These are phyloP conservation scores for Lerema accius DNA, from an alignment of 1,140 invertebrate genomes.

Conservation along the genomic window DNA sequence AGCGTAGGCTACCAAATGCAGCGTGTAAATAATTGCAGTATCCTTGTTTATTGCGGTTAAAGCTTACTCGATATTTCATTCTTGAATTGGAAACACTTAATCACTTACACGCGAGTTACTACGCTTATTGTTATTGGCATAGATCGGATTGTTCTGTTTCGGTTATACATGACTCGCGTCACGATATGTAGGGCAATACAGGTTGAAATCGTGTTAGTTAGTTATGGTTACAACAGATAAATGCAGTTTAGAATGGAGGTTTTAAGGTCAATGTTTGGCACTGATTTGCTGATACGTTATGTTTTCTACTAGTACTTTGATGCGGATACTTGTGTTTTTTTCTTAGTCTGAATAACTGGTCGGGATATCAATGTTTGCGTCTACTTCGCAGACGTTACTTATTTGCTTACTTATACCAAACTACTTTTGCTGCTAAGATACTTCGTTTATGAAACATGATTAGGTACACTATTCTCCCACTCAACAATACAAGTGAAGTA, in stretches of 20 bases:
- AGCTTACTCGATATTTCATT: constrained; percentile 30
- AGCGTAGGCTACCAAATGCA: too few species aligned
- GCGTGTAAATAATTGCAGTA: constrained; percentile 29
- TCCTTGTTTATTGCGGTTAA: constrained; percentile 34
- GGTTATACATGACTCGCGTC: constrained; percentile 30
- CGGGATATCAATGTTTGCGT: too few species aligned
- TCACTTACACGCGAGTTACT: constrained; percentile 47
- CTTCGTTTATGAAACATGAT: too few species aligned
- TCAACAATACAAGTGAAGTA: constrained; percentile 7
- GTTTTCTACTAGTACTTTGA: too few species aligned
- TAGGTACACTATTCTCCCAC: background rate
- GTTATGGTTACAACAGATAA: constrained; percentile 5
- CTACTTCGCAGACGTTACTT: too few species aligned
- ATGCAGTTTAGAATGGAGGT: background rate
- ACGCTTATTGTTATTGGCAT: constrained; percentile 10
- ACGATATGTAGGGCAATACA: constrained; percentile 6
- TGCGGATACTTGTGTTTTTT: too few species aligned
- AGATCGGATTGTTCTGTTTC: constrained; percentile 28
- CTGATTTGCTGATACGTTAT: background rate
- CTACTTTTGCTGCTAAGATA: too few species aligned
- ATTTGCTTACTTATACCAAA: too few species aligned
- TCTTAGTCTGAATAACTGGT: too few species aligned
- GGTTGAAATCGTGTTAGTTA: constrained; percentile 2
- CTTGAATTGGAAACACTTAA: constrained; percentile 47
- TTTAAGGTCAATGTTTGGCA: background rate